These are phyloP conservation scores for Sinotaia quadrata DNA, from an alignment of 2,888 invertebrate genomes.

Conservation along the genomic window DNA sequence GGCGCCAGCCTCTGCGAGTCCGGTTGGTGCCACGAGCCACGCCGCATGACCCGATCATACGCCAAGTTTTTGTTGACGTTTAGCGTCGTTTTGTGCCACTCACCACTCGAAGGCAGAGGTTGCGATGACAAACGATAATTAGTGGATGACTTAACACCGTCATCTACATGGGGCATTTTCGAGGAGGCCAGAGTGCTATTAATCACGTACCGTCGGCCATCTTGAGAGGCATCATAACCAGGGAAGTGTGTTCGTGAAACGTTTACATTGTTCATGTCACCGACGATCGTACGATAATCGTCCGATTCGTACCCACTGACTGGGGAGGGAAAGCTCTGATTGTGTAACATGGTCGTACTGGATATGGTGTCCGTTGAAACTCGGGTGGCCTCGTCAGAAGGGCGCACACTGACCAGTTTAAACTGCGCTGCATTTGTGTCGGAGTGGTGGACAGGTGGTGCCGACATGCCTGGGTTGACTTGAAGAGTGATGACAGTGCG, in stretches of 20 bases:
- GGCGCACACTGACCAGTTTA: conserved; percentile 43
- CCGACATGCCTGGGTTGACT: neutral
- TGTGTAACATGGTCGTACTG: neutral
- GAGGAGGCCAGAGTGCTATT: conserved; percentile 23
- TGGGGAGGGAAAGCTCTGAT: conserved; percentile 19
- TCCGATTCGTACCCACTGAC: conserved; percentile 25
- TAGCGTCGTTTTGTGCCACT: conserved; percentile 34
- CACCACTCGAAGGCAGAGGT: conserved; percentile 6
- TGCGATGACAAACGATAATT: neutral
- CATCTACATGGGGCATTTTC: neutral
- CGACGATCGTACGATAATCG: neutral
- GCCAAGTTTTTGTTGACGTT: conserved; percentile 27
- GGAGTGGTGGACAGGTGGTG: neutral
- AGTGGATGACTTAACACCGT: neutral
- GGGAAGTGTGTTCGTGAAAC: neutral
- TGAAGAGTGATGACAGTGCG: conserved; percentile 15
- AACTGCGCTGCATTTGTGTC: conserved; percentile 29
- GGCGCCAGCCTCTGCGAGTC: neutral
- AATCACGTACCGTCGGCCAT: conserved; percentile 28
- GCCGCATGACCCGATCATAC: neutral
- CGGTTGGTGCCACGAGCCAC: neutral
- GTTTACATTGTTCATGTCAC: neutral
- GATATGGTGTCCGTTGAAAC: neutral
- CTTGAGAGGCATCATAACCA: conserved; percentile 1
- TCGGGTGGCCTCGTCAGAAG: neutral